phyloP scores from a whole-genome alignment of 2,888 invertebrate species.

The Hartigia nigra region DNA sequence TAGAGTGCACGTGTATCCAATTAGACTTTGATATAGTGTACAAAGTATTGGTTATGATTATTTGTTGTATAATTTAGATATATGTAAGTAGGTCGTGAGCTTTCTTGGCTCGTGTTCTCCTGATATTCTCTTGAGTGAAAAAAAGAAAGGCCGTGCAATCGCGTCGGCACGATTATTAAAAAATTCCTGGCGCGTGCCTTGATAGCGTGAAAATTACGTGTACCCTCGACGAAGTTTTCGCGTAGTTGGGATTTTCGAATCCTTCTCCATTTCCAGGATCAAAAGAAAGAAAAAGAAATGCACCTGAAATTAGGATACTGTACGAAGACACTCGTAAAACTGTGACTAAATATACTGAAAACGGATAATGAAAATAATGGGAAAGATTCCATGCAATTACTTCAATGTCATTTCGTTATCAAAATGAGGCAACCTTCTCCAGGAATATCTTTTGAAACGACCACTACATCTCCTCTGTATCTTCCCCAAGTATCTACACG shows the following conservation, averaged over 20 bases:
- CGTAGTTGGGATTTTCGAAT: not conserved
- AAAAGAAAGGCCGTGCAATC: not conserved
- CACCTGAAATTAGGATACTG: not conserved
- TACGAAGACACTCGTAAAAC: not conserved
- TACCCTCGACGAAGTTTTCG: constrained; percentile 9
- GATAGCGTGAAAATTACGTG: constrained; percentile 48
- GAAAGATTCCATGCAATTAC: constrained; percentile 37
- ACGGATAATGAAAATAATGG: not conserved
- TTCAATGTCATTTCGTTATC: constrained; percentile 46
- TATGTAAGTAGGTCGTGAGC: not conserved
- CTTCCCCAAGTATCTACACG: constrained; percentile 34
- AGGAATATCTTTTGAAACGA: constrained; percentile 27
- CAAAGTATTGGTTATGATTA: not conserved
- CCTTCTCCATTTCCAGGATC: not conserved
- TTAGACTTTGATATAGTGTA: not conserved
- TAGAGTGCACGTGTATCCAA: not conserved
- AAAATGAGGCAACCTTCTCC: constrained; percentile 37
- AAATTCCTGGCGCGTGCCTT: constrained; percentile 45
- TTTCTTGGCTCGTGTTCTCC: not conserved
- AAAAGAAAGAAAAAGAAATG: not conserved
- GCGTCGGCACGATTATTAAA: constrained; percentile 49
- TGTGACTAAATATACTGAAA: not conserved
- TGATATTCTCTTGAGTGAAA: not conserved
- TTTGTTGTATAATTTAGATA: not conserved
- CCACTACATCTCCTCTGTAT: constrained; percentile 34